Evolutionary conservation across 2,113 vertebrate species (phyloP), one percentile per base, ranked within the genome.

Genomic region (Aptenodytes forsteri): DNA sequence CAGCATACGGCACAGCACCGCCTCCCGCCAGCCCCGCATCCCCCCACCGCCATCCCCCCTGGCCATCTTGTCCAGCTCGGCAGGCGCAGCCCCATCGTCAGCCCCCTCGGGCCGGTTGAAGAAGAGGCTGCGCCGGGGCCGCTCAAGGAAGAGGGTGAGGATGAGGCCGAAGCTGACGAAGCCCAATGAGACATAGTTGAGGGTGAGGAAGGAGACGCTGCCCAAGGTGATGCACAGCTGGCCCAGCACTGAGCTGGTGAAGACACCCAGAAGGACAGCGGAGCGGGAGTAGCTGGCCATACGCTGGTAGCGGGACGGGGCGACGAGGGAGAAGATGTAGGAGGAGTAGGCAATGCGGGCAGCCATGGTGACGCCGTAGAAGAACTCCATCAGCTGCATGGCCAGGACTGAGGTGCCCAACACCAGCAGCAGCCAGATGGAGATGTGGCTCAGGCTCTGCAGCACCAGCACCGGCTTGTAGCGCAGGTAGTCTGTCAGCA

Each of bases 311-410:
- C 95, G 95, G 3, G 83, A 80, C 0, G 99, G 99, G 20, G 79
- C 88, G 26, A 99, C 99, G 6, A 99, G 98, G 6, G 99, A 99
- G 98, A 99, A 99, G 96, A 99, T 99, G 96, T 99, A 99, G 88
- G 99, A 99, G 83, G 99, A 99, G 93, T 99, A 99, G 80, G 99
- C 99, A 1, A 99, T 99, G 8, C 99, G 99, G 7, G 99, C 98
- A 0, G 99, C 99, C 99, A 99, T 99, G 69, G 99, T 99, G 97
- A 99, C 19, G 52, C 99, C 97, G 1, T 99, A 99, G 98, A 99
- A 99, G 96, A 99, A 98, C 98, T 99, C 99, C 99, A 99, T 99
- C 87, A 99, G 92, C 97, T 99, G 99, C 99, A 99, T 99, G 93
- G 99, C 97, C 13, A 98, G 77, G 44, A 99, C 92, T 0, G 98